Evolutionary conservation across 2,888 invertebrate species (phyloP).

Genomic region (Melipona bicolor): DNA sequence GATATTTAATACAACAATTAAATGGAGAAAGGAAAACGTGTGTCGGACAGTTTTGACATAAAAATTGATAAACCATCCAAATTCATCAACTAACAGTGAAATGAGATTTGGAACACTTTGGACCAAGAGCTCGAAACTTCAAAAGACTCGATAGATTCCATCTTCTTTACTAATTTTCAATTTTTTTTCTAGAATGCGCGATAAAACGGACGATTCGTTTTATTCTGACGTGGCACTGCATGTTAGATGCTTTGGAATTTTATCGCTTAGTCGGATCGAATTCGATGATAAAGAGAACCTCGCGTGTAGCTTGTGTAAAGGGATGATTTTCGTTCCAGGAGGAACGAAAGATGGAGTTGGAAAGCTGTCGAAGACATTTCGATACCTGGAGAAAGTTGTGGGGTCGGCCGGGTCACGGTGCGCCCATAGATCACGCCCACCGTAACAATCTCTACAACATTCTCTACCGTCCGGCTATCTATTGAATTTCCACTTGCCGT

Average conservation of each 20-base stretch:
- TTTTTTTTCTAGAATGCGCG: too few relatives aligned
- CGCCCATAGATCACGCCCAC: slow-evolving; percentile 81
- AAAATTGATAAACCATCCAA: too few relatives aligned
- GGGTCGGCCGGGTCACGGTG: slow-evolving; percentile 92
- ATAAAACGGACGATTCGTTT: too few relatives aligned
- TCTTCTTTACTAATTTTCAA: too few relatives aligned
- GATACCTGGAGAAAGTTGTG: slow-evolving; percentile 91
- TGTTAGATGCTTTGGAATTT: not conserved
- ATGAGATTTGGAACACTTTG: too few relatives aligned
- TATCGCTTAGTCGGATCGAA: not conserved
- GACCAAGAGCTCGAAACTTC: too few relatives aligned
- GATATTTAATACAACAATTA: too few relatives aligned
- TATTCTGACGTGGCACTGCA: too few relatives aligned
- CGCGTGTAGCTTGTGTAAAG: slow-evolving; percentile 9
- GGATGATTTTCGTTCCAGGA: slow-evolving; percentile 84
- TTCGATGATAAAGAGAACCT: not conserved
- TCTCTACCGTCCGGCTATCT: slow-evolving; percentile 79
- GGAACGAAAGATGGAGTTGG: slow-evolving; percentile 87
- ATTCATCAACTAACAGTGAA: too few relatives aligned
- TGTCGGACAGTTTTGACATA: too few relatives aligned
- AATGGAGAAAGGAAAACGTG: too few relatives aligned
- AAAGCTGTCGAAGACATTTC: slow-evolving; percentile 89
- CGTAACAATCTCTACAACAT: slow-evolving; percentile 83
- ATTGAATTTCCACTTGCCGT: slow-evolving; percentile 64
- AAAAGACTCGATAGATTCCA: too few relatives aligned